phyloP scores from a whole-genome alignment of 2,888 invertebrate genomes.

The Xestoiulus laeticollis region DNA sequence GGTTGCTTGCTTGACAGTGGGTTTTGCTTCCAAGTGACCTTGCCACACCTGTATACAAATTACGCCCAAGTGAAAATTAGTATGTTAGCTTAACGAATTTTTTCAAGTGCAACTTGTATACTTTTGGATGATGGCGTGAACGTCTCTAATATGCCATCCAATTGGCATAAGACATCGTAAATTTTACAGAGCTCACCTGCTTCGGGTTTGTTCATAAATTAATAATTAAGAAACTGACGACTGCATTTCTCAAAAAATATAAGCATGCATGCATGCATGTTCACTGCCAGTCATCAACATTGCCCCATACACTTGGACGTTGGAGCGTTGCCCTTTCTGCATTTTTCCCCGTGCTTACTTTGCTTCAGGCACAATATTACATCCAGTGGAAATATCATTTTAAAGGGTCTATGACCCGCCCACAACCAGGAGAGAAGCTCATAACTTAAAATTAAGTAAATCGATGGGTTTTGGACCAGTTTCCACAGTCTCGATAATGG shows the following conservation, averaged over 20 bases:
- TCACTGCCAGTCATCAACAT: background rate
- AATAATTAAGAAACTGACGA: background rate
- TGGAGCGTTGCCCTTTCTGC: slow-evolving; percentile 10
- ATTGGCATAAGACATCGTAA: background rate
- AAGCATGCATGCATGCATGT: background rate
- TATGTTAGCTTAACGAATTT: slow-evolving; percentile 37
- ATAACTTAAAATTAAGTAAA: background rate
- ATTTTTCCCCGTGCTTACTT: background rate
- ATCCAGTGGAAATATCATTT: background rate
- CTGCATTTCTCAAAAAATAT: slow-evolving; percentile 1
- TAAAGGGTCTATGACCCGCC: slow-evolving; percentile 11
- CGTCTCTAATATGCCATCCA: background rate
- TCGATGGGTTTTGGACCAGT: background rate
- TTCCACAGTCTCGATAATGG: no score
- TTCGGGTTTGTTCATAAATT: background rate
- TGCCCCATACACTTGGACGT: background rate
- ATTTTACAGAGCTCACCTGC: background rate
- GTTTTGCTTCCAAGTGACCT: slow-evolving; percentile 24
- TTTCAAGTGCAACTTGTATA: slow-evolving; percentile 3
- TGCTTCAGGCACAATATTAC: background rate
- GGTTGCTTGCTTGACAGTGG: background rate
- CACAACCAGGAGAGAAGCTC: background rate
- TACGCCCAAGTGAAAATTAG: slow-evolving; percentile 14
- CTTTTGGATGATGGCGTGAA: background rate
- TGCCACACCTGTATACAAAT: background rate